Base-by-base conservation (phyloP, 1,140 invertebrate species). In the Calephelis nemesis region DNA sequence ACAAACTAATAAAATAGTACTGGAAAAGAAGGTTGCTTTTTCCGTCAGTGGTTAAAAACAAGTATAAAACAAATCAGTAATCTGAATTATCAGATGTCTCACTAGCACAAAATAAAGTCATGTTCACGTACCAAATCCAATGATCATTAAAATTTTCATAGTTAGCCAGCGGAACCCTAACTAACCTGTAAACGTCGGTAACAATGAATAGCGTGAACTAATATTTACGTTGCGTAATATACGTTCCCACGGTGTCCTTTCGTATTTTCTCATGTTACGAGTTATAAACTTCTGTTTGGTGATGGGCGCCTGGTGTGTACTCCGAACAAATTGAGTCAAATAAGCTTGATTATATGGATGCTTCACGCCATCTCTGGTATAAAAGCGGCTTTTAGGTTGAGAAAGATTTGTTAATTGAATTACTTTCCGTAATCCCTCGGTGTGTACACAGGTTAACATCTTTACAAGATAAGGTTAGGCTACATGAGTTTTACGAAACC, bases 311-410 rank as follows among this genome's bases (percentile, higher is more conserved):
- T 84, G 73, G 74, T 47, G 75, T 72, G 69, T 77, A 78, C 67
- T 63, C 66, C 76, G 83, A 90, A 88, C 85, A 88, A 85, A 90
- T 90, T 87, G 85, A 73, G 72, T 69, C 80, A 82, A 88, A 90
- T 87, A 85, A 74, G 65, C 68, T 81, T 80, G 80, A 90, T 90
- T 81, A 88, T 85, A 82, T 79, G 69, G 66, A 75, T 76, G 72
- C 78, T 81, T 73, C 67, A 72, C 63, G 62, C 62, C 52, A 47
- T 62, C 71, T 49, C 54, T 50, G 52, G 13, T 58, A 79, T 75
- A 85, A 87, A 77, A 74, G 79, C 86, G 85, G 88, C 86, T 90
- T 90, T 90, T 87, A 90, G 63, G 50, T 76, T 77, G 85, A 81
- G 88, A 90, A 88, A 77, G 80, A 82, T 49, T 72, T 81, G 86